These are phyloP conservation scores for Heliocidaris tuberculata DNA, from an alignment of 35 echinoderm and acorn worm genomes.

Conservation along the genomic window DNA sequence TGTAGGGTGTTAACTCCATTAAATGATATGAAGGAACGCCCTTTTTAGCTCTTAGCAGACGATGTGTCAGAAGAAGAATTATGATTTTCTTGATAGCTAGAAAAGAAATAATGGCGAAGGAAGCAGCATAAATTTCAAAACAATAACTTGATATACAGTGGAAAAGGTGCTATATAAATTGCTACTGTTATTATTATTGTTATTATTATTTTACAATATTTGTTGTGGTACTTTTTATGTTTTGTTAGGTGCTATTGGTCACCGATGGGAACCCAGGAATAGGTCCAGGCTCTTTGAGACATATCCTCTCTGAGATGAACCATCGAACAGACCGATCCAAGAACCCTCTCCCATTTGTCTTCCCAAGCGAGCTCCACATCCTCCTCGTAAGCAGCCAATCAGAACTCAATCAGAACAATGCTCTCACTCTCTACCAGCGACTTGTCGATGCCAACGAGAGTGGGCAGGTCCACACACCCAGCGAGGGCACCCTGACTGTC, in stretches of 20 bases:
- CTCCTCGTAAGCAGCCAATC: constrained; percentile 58
- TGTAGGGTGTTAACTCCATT: no score
- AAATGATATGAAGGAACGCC: no score
- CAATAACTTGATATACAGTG: no score
- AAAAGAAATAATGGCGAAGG: no score
- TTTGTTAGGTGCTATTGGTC: constrained; percentile 76
- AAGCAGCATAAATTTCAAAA: no score
- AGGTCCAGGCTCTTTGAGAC: constrained; percentile 75
- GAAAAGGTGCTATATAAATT: no score
- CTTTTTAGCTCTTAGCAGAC: no score
- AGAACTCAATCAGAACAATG: constrained; percentile 67
- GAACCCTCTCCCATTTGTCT: constrained; percentile 73
- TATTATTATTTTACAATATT: not conserved
- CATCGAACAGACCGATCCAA: constrained; percentile 32
- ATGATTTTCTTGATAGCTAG: no score
- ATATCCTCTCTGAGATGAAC: constrained; percentile 51
- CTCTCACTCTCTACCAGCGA: constrained; percentile 66
- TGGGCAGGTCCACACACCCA: constrained; percentile 58
- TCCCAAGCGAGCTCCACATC: constrained; percentile 74
- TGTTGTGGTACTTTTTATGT: constrained; percentile 24
- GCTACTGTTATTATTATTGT: no score
- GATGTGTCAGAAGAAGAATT: no score
- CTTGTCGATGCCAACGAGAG: constrained; percentile 69
- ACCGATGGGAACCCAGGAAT: constrained; percentile 89
- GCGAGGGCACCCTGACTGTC: constrained; percentile 51